These are phyloP conservation scores for Lampris megalopsis DNA, from an alignment of 2,113 vertebrate genomes.

Conservation along the genomic window DNA sequence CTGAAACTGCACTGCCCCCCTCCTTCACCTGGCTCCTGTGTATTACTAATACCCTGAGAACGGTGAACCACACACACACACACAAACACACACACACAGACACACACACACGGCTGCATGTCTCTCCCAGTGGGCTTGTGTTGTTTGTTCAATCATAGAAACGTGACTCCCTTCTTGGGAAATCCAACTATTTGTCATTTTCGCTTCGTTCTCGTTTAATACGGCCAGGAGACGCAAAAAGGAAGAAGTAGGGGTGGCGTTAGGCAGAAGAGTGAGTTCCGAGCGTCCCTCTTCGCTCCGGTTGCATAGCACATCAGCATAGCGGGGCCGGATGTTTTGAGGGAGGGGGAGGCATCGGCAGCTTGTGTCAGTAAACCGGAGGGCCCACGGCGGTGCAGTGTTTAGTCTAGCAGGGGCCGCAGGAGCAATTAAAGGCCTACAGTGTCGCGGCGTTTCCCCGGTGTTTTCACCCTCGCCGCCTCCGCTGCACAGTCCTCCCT, in stretches of 20 bases:
- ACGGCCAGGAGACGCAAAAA: background rate
- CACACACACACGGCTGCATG: background rate
- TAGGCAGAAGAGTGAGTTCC: no score
- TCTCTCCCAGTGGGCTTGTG: constrained; percentile 7
- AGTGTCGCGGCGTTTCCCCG: constrained; percentile 25
- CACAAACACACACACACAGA: background rate
- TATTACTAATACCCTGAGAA: background rate
- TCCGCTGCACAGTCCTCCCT: constrained; percentile 8
- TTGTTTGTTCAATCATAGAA: background rate
- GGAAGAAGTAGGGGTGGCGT: background rate
- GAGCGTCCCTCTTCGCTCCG: background rate
- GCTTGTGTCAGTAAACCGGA: constrained; percentile 20
- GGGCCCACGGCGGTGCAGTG: background rate
- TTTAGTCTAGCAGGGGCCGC: constrained; percentile 56
- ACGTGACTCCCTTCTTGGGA: no score
- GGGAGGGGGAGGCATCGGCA: constrained; percentile 15
- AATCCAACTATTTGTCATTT: no score
- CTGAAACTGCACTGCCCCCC: background rate
- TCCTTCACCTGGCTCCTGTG: constrained; percentile 38
- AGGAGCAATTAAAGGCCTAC: constrained; percentile 60
- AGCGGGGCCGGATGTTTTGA: constrained; percentile 12
- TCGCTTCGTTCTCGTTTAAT: no score
- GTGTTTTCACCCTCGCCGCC: constrained; percentile 1
- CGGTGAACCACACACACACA: background rate
- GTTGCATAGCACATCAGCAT: background rate